Conservation (phyloP, 1,140 invertebrate species). For the Paracyclopina nana region DNA sequence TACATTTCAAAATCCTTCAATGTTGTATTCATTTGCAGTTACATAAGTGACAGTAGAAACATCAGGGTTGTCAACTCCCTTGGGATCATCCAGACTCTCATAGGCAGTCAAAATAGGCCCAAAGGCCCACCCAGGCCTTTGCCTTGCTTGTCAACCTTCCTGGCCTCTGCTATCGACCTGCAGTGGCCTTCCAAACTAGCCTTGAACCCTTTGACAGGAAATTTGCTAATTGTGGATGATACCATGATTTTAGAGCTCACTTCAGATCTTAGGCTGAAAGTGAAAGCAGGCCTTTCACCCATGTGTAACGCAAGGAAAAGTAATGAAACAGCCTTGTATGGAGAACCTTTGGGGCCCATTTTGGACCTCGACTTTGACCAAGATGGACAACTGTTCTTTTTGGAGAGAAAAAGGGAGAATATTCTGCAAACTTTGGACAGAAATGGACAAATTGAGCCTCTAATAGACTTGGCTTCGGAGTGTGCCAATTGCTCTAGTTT, state of each 20-base stretch:
- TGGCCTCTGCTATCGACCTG: slow-evolving; percentile 59
- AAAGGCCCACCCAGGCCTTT: slow-evolving; percentile 45
- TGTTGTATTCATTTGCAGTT: no score
- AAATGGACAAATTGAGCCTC: no score
- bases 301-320: slow-evolving; percentile 41
- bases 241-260: slow-evolving; percentile 72
- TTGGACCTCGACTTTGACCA: slow-evolving; percentile 55
- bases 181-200: slow-evolving; percentile 88
- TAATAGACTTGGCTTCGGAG: no score
- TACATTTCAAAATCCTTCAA: no score
- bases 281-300: slow-evolving; percentile 71
- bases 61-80: slow-evolving; percentile 68
- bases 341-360: slow-evolving; percentile 34
- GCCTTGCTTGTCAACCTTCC: slow-evolving; percentile 74
- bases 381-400: slow-evolving; percentile 77
- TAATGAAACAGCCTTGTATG: not conserved
- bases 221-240: slow-evolving; percentile 84
- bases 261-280: slow-evolving; percentile 65
- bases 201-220: slow-evolving; percentile 75
- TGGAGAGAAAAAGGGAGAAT: slow-evolving; percentile 70
- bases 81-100: slow-evolving; percentile 81
- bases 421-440: no score
- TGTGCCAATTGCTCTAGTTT: no score
- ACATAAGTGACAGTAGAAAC: slow-evolving; percentile 81
- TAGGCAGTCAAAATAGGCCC: slow-evolving; percentile 69